These are phyloP conservation scores for Drosophila meridiana DNA, from an alignment of 2,888 invertebrate species.

Conservation along the genomic window DNA sequence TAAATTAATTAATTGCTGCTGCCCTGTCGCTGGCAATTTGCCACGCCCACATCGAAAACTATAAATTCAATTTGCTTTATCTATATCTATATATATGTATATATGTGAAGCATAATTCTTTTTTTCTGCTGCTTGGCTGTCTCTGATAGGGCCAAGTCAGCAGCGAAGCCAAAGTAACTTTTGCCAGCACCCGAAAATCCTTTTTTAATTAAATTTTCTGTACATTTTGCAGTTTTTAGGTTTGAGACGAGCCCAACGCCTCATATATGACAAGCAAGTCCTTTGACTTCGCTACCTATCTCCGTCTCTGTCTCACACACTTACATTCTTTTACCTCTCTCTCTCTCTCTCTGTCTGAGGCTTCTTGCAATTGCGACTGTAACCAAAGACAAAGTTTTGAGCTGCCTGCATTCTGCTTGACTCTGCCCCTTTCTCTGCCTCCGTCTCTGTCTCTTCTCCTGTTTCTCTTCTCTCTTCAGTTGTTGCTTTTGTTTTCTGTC, in stretches of 20 bases:
- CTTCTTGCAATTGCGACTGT: conserved; percentile 44
- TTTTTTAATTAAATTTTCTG: conserved; percentile 78
- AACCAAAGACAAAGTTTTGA: conserved; percentile 72
- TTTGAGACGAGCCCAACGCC: conserved; percentile 61
- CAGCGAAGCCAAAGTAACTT: conserved; percentile 70
- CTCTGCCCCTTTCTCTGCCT: background rate
- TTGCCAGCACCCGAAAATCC: conserved; percentile 69
- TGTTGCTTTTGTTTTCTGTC: conserved; percentile 63
- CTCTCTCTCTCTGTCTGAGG: conserved; percentile 23
- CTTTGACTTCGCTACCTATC: conserved; percentile 31
- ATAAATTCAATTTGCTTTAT: conserved; percentile 71
- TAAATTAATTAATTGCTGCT: conserved; percentile 71
- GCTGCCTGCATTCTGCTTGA: conserved; percentile 54
- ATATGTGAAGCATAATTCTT: conserved; percentile 22
- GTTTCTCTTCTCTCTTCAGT: background rate
- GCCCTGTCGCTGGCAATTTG: conserved; percentile 63
- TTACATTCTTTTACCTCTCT: background rate
- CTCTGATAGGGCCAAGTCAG: conserved; percentile 56
- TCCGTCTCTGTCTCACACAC: background rate
- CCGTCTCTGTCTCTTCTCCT: background rate
- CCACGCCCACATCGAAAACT: conserved; percentile 63
- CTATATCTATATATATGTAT: conserved; percentile 16
- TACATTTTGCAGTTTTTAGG: conserved; percentile 78
- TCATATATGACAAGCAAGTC: conserved; percentile 55
- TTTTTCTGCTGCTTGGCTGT: background rate